Conservation (phyloP, 2,797 vertebrate species). For the Malurus splendens region DNA sequence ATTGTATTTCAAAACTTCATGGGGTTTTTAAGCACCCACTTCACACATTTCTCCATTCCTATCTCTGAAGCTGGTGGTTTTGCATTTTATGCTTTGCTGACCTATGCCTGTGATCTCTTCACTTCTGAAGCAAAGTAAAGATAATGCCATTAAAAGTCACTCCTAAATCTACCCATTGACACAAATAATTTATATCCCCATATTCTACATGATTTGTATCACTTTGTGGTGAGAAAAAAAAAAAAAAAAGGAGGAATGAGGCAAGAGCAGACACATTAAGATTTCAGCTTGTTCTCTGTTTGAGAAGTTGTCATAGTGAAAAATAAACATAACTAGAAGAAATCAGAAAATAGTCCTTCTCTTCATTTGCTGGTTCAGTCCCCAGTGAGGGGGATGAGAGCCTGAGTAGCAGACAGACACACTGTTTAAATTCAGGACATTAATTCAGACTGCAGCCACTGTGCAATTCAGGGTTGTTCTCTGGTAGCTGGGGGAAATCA, state of each 20-base stretch:
- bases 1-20: neutral
- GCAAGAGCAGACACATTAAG: neutral
- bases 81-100: neutral
- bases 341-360: neutral
- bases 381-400: neutral
- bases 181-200: neutral
- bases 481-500: neutral
- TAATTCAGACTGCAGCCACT: neutral
- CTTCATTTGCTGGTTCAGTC: neutral
- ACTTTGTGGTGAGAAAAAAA: neutral
- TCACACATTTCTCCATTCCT: neutral
- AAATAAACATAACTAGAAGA: neutral
- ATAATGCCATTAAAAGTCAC: neutral
- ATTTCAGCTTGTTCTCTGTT: neutral
- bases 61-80: neutral
- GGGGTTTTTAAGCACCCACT: neutral
- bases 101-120: neutral
- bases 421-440: neutral
- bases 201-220: neutral
- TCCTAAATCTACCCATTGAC: neutral
- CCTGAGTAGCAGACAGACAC: neutral
- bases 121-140: neutral
- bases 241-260: neutral
- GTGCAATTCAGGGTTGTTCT: neutral
- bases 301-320: conserved; percentile 3